Evolutionary conservation across 2,113 vertebrate species (phyloP), one percentile per base, ranked within the genome.

Genomic region (Tragelaphus scriptus): DNA sequence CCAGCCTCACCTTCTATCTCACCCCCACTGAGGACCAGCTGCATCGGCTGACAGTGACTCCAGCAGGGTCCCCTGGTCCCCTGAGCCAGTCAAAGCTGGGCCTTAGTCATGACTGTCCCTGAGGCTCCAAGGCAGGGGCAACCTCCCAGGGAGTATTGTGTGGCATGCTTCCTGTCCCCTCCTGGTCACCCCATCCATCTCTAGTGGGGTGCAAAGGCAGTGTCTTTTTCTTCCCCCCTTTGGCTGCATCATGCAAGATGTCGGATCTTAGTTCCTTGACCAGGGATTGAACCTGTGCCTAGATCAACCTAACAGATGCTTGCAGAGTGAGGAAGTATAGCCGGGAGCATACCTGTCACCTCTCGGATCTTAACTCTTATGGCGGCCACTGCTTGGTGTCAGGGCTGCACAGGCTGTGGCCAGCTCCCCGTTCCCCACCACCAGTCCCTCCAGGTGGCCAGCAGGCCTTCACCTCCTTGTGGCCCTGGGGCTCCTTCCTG

Each of bases 301-400:
- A n/a, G 16, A 15, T 13, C 4, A 0, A 13, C 63, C 40, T 32
- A 16, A 90, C 6, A 11, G 59, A 8, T 55, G 15, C n/a, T 17
- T 7, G 7, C 1, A 5, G 28, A 23, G 12, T 6, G 6, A 17
- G 47, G 55, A 7, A 15, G 88, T 25, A 19, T 2, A 49, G 15
- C 16, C 2, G 0, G 15, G 71, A 47, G 32, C 1, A 17, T 1
- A 9, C 1, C n/a, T 6, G 2, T 1, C 5, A 2, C 26, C 32
- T 30, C 28, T 68, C 0, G 0, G 17, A 47, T 19, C 47, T 53
- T 9, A 12, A 40, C 16, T 40, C 26, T 61, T 49, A 3, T 58
- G 9, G 26, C 0, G 6, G 44, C 23, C 23, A 1, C 58, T 2
- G 25, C 55, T 6, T 0, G 0, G 21, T 11, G 19, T 3, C 11